phyloP scores from a whole-genome alignment of 2,113 vertebrate genomes.

The Pan paniscus region DNA sequence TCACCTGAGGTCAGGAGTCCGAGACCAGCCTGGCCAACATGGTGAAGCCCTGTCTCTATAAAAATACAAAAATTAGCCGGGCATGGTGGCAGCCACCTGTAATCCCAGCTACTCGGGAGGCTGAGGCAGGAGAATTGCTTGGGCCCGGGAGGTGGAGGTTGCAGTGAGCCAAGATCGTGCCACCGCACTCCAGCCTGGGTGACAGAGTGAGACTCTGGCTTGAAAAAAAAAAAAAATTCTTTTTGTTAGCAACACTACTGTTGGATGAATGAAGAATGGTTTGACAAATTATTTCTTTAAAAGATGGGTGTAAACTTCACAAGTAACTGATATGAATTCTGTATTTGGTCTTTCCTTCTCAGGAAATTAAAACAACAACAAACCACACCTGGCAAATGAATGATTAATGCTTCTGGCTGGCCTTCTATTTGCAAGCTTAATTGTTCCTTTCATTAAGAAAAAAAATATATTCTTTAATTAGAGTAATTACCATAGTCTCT shows the following conservation, averaged over 20 bases:
- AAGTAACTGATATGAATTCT: background rate
- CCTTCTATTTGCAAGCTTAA: background rate
- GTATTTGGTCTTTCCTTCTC: background rate
- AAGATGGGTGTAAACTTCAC: background rate
- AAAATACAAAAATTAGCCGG: too few relatives aligned
- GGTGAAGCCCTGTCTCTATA: too few relatives aligned
- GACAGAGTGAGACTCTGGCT: too few relatives aligned
- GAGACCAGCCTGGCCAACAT: too few relatives aligned
- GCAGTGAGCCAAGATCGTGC: too few relatives aligned
- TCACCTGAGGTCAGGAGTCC: too few relatives aligned
- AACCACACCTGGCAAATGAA: background rate
- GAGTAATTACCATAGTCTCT: background rate
- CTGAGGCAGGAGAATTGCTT: too few relatives aligned
- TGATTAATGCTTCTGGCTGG: background rate
- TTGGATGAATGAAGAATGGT: background rate
- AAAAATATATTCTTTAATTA: constrained; percentile 19
- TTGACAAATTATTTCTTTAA: constrained; percentile 17
- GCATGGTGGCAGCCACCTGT: too few relatives aligned
- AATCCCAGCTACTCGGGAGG: too few relatives aligned
- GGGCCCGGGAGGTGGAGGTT: too few relatives aligned
- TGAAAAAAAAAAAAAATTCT: background rate
- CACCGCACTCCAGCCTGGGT: too few relatives aligned
- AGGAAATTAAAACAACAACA: background rate
- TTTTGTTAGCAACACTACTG: background rate
- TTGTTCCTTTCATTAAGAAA: constrained; percentile 41